Evolutionary conservation across 2,113 vertebrate genomes (phyloP).

Genomic region (Aleadryas rufinucha): DNA sequence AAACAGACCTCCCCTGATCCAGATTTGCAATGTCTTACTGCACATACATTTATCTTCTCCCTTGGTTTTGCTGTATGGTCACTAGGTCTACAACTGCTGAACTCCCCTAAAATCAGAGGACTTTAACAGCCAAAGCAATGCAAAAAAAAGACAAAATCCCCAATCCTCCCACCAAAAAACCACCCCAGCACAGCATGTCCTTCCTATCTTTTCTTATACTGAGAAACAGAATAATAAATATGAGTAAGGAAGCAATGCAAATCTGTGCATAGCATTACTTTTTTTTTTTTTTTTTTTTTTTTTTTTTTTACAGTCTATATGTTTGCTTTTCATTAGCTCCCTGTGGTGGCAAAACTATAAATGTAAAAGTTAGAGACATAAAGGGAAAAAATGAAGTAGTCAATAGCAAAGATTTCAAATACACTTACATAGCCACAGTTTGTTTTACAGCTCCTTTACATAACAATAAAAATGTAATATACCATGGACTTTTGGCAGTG

Average conservation of each 20-base stretch:
- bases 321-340: slow-evolving; percentile 42
- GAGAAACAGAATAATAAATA: slow-evolving; percentile 4
- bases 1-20: not conserved
- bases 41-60: not conserved
- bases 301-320: not conserved
- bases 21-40: not conserved
- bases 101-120: not conserved
- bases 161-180: not conserved
- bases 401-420: slow-evolving; percentile 32
- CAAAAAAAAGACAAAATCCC: not conserved
- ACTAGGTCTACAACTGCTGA: not conserved
- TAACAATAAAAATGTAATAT: slow-evolving; percentile 51
- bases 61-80: not conserved
- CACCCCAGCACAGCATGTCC: not conserved
- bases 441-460: slow-evolving; percentile 27
- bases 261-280: not conserved
- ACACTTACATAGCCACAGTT: not conserved
- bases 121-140: not conserved
- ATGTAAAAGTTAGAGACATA: not conserved
- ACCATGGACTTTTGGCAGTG: not conserved
- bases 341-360: not conserved
- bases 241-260: not conserved
- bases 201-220: not conserved
- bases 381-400: not conserved
- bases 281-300: not conserved